A percentile compares a stretch with the other conserved stretches of the same genome.
These are phyloP conservation scores for Coleophora deauratella DNA, from an alignment of 2,888 invertebrate species.

Conservation along the genomic window DNA sequence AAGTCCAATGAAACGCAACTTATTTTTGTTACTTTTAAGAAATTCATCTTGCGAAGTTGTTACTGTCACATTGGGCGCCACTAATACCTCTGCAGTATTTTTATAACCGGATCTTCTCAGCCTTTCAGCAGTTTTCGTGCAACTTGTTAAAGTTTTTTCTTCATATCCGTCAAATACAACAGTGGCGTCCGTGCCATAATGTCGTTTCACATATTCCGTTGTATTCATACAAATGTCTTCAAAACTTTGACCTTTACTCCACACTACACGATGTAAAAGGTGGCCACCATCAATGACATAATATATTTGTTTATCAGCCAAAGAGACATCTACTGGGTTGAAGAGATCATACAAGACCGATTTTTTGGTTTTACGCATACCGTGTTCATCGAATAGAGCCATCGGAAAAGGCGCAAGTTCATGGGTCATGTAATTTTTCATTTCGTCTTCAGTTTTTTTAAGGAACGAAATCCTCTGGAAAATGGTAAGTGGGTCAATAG, in stretches of 20 bases:
- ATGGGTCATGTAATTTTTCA: slow-evolving; percentile 20
- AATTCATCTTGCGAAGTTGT: slow-evolving; percentile 1
- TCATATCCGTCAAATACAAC: slow-evolving; percentile 27
- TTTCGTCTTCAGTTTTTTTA: slow-evolving; percentile 19
- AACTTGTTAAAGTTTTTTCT: background rate
- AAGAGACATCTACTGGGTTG: slow-evolving; percentile 13
- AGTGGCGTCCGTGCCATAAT: slow-evolving; percentile 24
- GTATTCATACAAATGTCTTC: slow-evolving; percentile 18
- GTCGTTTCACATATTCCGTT: slow-evolving; percentile 19
- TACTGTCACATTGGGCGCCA: background rate
- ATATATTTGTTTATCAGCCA: slow-evolving; percentile 18
- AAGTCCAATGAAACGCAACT: background rate
- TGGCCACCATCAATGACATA: slow-evolving; percentile 26
- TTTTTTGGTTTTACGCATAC: slow-evolving; percentile 24
- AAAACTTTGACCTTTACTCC: slow-evolving; percentile 23
- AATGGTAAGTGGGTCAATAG: slow-evolving; percentile 19
- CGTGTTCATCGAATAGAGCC: slow-evolving; percentile 20
- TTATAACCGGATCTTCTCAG: background rate
- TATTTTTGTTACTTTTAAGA: background rate
- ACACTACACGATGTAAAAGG: slow-evolving; percentile 31
- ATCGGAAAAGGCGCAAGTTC: slow-evolving; percentile 21
- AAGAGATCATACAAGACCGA: slow-evolving; percentile 21
- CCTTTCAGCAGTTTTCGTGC: background rate
- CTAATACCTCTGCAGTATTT: background rate
- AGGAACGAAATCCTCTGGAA: slow-evolving; percentile 17